A percentile compares a stretch with the other conserved stretches of the same genome.
Conservation (phyloP, 92 coral and sea anemone genomes). For the Montipora capitata region DNA sequence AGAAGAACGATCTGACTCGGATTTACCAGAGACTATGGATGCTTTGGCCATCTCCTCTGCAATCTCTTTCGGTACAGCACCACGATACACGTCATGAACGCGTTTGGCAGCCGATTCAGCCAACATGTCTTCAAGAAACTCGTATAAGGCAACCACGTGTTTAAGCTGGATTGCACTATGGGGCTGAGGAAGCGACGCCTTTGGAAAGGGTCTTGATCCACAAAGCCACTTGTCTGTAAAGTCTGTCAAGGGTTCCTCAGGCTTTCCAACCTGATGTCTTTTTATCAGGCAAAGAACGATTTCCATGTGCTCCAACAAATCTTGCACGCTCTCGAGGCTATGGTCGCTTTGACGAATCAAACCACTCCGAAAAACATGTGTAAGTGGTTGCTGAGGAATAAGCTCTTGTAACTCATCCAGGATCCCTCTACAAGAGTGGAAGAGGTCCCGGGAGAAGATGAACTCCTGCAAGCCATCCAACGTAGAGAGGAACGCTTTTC, state of each 20-base stretch:
- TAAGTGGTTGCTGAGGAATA: constrained; percentile 84
- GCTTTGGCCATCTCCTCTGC: constrained; percentile 34
- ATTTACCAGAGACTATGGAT: constrained; percentile 6
- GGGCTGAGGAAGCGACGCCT: constrained; percentile 79
- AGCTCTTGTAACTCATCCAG: constrained; percentile 82
- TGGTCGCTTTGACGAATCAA: constrained; percentile 69
- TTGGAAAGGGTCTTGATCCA: constrained; percentile 88
- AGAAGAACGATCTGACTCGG: constrained; percentile 26
- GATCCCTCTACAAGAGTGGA: constrained; percentile 89
- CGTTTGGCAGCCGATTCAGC: constrained; percentile 90
- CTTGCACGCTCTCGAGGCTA: constrained; percentile 81
- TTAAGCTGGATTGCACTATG: constrained; percentile 79
- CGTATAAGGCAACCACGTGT: constrained; percentile 94
- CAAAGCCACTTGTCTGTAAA: constrained; percentile 89
- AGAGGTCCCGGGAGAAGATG: constrained; percentile 93
- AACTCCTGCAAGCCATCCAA: constrained; percentile 80
- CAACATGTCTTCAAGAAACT: constrained; percentile 89
- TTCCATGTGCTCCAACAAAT: constrained; percentile 89
- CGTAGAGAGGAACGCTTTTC: constrained; percentile 83
- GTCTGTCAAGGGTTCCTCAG: constrained; percentile 76
- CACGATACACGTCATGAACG: constrained; percentile 72
- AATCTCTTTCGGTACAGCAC: constrained; percentile 50
- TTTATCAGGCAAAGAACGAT: constrained; percentile 94
- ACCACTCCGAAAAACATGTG: constrained; percentile 77
- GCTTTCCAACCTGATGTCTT: constrained; percentile 75